Evolutionary conservation across 1,140 invertebrate species (phyloP), one percentile per base, ranked within the genome.

Genomic region (Bombus vancouverensis): DNA sequence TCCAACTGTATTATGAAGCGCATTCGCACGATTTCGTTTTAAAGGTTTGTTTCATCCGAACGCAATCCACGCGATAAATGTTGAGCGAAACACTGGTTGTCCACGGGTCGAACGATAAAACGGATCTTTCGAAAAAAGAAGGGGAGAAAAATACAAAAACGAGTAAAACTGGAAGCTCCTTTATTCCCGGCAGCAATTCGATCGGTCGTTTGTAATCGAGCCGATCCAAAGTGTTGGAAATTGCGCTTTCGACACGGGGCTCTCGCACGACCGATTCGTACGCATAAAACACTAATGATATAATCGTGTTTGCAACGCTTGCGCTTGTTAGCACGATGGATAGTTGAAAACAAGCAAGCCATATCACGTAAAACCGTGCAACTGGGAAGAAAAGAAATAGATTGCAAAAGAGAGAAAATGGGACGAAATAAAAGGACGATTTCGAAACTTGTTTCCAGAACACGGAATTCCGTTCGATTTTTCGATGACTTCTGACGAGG

Each of bases 201-300:
- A 47, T 70, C 15, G 57, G 34, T 44, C 15, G 25, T 62, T 65
- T 22, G 66, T 25, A 6, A 71, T 34, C n/a, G 10, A 34, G 12
- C 3, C 37, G 82, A 77, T 77, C 3, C 34, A 42, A 22, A 44
- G 57, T 22, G 32, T 28, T 12, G 65, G 62, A 59, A 78, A 83
- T 83, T 77, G 39, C 65, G 76, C 47, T 78, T 77, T n/a, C 82
- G 74, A 68, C 44, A 32, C 53, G 22, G 2, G 74, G 25, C 73
- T 83, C 42, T 77, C 47, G 18, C 47, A 53, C 47, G 42, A 42
- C 32, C 39, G 25, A 62, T 57, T 65, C 59, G 44, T 32, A 78
- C 74, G 74, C 47, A 70, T 59, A 78, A 83, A 83, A 68, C 39
- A 83, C 53, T 78, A 70, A 77, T 68, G 65, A 77, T 83, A 83